Evolutionary conservation across 2,888 invertebrate species (phyloP).

Genomic region (Vesta saturnalis): DNA sequence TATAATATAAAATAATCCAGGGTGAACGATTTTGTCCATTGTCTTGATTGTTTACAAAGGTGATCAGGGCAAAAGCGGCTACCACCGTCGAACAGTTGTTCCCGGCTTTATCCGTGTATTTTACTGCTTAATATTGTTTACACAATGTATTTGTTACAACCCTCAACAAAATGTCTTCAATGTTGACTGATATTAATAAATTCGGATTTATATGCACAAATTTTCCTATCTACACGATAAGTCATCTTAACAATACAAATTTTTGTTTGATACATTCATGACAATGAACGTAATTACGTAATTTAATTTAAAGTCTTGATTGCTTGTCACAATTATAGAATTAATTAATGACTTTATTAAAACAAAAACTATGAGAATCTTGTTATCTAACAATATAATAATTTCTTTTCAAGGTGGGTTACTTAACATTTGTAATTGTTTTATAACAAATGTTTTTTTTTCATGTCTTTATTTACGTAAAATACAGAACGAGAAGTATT

Average conservation of each 20-base stretch:
- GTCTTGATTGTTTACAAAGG: constrained; percentile 55
- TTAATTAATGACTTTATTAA: constrained; percentile 5
- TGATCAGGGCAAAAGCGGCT: constrained; percentile 57
- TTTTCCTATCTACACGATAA: constrained; percentile 4
- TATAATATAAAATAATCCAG: constrained; percentile 53
- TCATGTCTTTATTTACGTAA: too few species aligned
- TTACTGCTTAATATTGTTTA: constrained; percentile 54
- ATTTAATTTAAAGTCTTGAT: not conserved
- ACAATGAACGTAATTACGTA: not conserved
- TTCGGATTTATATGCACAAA: constrained; percentile 37
- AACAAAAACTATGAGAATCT: constrained; percentile 9
- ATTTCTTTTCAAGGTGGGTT: constrained; percentile 12
- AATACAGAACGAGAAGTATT: not conserved
- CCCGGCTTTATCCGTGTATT: constrained; percentile 55
- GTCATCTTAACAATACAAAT: too few species aligned
- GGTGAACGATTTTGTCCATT: constrained; percentile 53
- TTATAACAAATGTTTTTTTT: not conserved
- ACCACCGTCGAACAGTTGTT: constrained; percentile 54
- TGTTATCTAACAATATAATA: constrained; percentile 1
- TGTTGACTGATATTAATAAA: constrained; percentile 42
- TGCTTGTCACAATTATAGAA: constrained; percentile 2
- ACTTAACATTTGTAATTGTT: not conserved
- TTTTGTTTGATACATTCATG: too few species aligned
- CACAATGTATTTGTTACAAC: constrained; percentile 45
- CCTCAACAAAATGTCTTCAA: constrained; percentile 42